Base-by-base conservation (phyloP, 2,797 vertebrate species). In the Brachymystax lenok region DNA sequence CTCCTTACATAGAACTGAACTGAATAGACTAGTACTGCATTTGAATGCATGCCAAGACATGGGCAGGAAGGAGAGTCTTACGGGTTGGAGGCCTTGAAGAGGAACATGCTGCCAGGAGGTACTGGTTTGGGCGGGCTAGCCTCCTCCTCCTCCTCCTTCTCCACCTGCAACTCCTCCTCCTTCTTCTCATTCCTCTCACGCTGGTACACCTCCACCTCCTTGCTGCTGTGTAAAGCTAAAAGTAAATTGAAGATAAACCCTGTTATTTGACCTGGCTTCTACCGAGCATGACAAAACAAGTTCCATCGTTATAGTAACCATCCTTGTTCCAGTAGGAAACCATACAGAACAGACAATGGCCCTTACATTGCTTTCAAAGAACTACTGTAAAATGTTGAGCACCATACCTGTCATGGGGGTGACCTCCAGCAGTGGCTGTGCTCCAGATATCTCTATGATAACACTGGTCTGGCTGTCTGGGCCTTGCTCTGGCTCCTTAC, bases 1-100 rank as follows among this genome's bases (percentile, higher is more conserved):
- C 30, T 33, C 30, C 30, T 40, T 40, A 8, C 35, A 40, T 40
- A 40, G 35, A 10, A 19, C 54, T 56, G 54, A 56, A 56, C 17
- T 80, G 8, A 67, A 30, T 19, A 30, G 27, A 28, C 14, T 67
- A 16, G 13, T 35, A 33, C 27, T 8, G 3, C 10, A 54, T 1
- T 2, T 28, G 30, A 19, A n/a, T 17, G 13, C 2, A 28, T 56
- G 17, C 16, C 24, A 56, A 33, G 16, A 73, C 5, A 19, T 6
- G 54, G 19, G 12, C 46, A 21, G n/a, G 13, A 30, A 13, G 28
- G 30, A 24, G 56, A 14, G 17, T 88, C 96, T 97, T 94, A 99
- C 98, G 98, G 98, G 89, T 99, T 99, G 83, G 95, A 97, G 77
- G 96, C 96, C 92, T 97, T 99, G 90, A 99, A 99, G 91, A 99